phyloP scores from a whole-genome alignment of 2,797 vertebrate genomes.

The Astyanax mexicanus region DNA sequence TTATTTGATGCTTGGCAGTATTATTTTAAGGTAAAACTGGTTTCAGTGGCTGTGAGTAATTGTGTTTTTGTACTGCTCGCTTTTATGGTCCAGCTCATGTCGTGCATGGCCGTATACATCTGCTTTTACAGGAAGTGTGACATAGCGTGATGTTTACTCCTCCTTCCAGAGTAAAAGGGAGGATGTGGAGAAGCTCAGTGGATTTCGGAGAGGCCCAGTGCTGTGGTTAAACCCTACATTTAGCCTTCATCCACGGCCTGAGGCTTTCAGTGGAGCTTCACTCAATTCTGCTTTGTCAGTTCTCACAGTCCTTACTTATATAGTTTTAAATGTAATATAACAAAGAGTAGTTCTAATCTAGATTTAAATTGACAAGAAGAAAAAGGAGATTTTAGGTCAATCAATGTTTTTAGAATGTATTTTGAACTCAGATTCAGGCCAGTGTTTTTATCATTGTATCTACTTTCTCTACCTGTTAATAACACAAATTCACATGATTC shows the following conservation, averaged over 20 bases:
- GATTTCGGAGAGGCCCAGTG: slow-evolving; percentile 35
- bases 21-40: neutral
- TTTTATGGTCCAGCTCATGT: neutral
- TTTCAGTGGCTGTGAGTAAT: neutral
- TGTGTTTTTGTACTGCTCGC: neutral
- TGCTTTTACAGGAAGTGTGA: slow-evolving; percentile 38
- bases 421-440: too few relatives aligned
- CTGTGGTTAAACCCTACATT: slow-evolving; percentile 51
- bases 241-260: slow-evolving; percentile 40
- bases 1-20: neutral
- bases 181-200: slow-evolving; percentile 38
- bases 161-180: slow-evolving; percentile 37
- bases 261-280: slow-evolving; percentile 16
- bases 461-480: too few relatives aligned
- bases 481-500: too few relatives aligned
- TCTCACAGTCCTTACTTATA: neutral
- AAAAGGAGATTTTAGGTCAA: too few relatives aligned
- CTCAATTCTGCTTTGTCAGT: neutral
- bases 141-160: slow-evolving; percentile 51
- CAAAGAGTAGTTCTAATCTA: neutral
- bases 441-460: too few relatives aligned
- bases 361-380: neutral
- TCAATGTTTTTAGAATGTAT: too few relatives aligned
- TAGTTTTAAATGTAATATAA: neutral
- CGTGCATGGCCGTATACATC: slow-evolving; percentile 28